phyloP scores from a whole-genome alignment of 2,888 invertebrate genomes.

The Drosophila mercatorum region DNA sequence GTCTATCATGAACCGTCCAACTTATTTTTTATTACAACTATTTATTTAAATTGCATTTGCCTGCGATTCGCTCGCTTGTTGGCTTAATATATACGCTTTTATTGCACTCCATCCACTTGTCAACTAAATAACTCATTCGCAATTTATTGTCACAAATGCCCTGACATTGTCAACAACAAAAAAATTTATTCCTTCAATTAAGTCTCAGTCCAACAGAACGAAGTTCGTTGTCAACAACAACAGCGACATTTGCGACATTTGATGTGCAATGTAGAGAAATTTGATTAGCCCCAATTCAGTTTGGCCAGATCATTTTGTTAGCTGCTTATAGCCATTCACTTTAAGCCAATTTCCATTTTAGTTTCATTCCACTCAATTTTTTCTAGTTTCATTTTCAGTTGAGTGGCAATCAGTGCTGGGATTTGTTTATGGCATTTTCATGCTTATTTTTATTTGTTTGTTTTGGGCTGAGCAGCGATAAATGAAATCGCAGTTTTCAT shows the following conservation, averaged over 20 bases:
- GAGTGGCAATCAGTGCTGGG: constrained; percentile 59
- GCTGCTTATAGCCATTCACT: constrained; percentile 59
- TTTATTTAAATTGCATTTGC: constrained; percentile 9
- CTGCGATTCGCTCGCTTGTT: neutral
- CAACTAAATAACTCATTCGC: constrained; percentile 18
- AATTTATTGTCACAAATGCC: constrained; percentile 13
- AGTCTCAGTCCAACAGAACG: constrained; percentile 16
- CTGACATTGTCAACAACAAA: constrained; percentile 20
- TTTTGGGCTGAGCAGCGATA: constrained; percentile 33
- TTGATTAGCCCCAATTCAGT: constrained; percentile 39
- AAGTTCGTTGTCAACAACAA: constrained; percentile 10
- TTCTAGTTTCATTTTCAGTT: constrained; percentile 7
- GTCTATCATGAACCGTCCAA: neutral
- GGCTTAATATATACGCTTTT: constrained; percentile 3
- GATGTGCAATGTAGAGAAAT: constrained; percentile 32
- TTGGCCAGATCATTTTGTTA: constrained; percentile 31
- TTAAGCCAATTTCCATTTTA: constrained; percentile 63
- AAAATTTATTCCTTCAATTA: constrained; percentile 37
- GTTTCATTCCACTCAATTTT: constrained; percentile 24
- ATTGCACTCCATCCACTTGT: neutral
- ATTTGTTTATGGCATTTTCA: constrained; percentile 62
- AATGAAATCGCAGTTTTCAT: constrained; percentile 38
- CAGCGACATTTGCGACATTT: constrained; percentile 23
- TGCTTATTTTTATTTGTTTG: constrained; percentile 61
- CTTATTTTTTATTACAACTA: constrained; percentile 1